These are phyloP conservation scores for Enteromius unitaeniatus DNA, from an alignment of 2,797 vertebrate genomes.

Conservation along the genomic window DNA sequence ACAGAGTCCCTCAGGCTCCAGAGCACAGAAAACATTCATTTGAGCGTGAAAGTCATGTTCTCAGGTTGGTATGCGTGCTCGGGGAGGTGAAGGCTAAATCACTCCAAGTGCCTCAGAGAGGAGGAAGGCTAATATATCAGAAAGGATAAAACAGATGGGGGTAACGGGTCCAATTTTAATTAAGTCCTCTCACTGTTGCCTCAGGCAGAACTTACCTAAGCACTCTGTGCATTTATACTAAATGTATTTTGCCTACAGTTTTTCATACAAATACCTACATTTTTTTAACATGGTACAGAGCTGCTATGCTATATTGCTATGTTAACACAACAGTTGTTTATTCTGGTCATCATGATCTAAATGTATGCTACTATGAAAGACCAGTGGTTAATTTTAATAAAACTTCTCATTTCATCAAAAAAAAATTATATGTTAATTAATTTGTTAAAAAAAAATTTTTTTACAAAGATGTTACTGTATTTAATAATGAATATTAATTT, in stretches of 20 bases:
- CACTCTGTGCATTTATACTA: not conserved
- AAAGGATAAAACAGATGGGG: not conserved
- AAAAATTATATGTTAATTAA: not conserved
- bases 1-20: not conserved
- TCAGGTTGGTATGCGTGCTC: conserved; percentile 20
- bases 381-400: not conserved
- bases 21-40: not conserved
- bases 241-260: not conserved
- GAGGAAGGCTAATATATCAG: not conserved
- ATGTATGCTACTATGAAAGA: not conserved
- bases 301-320: not conserved
- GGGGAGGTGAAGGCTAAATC: conserved; percentile 11
- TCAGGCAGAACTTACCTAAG: not conserved
- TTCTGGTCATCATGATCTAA: not conserved
- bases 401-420: not conserved
- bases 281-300: not conserved
- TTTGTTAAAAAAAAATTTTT: too few relatives aligned
- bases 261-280: not conserved
- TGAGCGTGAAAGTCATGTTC: conserved; percentile 16
- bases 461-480: too few relatives aligned
- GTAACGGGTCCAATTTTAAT: not conserved
- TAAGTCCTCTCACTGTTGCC: not conserved
- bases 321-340: too few relatives aligned
- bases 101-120: not conserved
- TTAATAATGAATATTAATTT: too few relatives aligned